Evolutionary conservation across 2,888 invertebrate species (phyloP).

Genomic region (Xanthia icteritia): DNA sequence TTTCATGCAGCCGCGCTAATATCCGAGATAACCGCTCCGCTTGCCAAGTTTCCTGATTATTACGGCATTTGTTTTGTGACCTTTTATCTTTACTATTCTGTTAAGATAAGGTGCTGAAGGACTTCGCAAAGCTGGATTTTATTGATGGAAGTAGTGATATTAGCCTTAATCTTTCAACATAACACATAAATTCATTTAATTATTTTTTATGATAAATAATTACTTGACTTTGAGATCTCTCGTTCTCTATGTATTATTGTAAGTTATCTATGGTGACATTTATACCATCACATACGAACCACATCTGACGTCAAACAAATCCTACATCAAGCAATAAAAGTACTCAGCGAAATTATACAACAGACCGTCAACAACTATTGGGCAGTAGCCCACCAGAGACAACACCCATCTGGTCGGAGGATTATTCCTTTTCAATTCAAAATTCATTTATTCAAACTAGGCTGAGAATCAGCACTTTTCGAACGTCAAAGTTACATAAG

Average conservation of each 20-base stretch:
- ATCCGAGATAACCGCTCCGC: slow-evolving; percentile 12
- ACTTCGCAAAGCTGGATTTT: background rate
- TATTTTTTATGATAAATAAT: background rate
- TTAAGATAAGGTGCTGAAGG: background rate
- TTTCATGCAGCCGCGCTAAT: slow-evolving; percentile 5
- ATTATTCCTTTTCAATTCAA: background rate
- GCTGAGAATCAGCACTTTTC: no score
- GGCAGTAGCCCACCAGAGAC: no score
- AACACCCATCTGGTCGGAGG: background rate
- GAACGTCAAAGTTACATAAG: no score
- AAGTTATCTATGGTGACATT: no score
- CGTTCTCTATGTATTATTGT: background rate
- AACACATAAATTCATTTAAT: background rate
- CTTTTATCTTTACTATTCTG: background rate
- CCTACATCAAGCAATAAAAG: background rate
- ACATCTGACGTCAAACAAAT: background rate
- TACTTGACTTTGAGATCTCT: background rate
- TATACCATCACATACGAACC: background rate
- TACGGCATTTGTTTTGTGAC: background rate
- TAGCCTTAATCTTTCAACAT: background rate
- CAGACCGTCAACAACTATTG: background rate
- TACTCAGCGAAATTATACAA: background rate
- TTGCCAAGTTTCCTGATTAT: slow-evolving; percentile 27
- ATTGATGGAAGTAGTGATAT: background rate
- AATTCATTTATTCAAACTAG: no score